Evolutionary conservation across 2,888 invertebrate genomes (phyloP), one percentile per base, ranked within the genome.

Genomic region (Actias luna): DNA sequence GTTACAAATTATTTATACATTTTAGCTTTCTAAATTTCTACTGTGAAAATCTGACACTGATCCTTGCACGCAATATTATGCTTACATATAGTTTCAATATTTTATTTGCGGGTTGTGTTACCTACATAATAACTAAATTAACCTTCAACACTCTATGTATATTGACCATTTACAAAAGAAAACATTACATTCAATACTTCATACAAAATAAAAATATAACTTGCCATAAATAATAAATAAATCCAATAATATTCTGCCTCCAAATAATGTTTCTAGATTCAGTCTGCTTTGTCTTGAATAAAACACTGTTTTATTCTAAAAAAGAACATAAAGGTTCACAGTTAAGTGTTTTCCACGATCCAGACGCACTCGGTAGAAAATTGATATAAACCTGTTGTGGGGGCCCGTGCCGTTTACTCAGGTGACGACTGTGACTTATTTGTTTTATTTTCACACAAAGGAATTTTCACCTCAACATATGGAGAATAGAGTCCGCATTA

Each of bases 341-440:
- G 76, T 79, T 84, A 86, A 89, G 84, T 88, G 88, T 88, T 89
- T 88, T 85, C 78, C 82, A 75, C 85, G 80, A 83, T 81, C 82
- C 87, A 89, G 88, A 88, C 85, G 87, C 90, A 90, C 86, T 88
- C 84, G 77, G 85, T 80, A 82, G 91, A 91, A 91, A 92, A 92
- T 91, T 92, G 89, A 89, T 88, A 89, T 87, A 91, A 92, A 91
- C 88, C 87, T 88, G 85, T 88, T 88, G 85, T 85, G 85, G 85
- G 82, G 76, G 72, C 75, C 70, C 78, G 79, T 82, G 80, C 80
- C 79, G 86, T 85, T 89, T 86, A 82, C 79, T 79, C 87, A 88
- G 88, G 84, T 86, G 89, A 85, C 87, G 82, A 82, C 83, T 78
- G 72, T 80, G 83, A 85, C 85, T 84, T 88, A 84, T 88, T 85